Conservation (phyloP, 2,113 vertebrate species). For the Ondatra zibethicus region DNA sequence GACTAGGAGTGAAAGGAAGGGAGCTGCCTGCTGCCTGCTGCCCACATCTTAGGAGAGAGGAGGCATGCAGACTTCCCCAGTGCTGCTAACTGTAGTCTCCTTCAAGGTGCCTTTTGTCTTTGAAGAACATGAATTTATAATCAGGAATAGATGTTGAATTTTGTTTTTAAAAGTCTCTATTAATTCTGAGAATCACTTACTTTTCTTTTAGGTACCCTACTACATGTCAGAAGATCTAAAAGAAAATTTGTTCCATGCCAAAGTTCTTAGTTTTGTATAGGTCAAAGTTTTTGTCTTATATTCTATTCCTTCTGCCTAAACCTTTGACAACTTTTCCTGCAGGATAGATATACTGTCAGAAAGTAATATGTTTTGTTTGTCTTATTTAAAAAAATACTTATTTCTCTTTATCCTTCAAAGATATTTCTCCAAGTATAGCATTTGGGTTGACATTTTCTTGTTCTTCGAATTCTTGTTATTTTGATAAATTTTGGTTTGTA, state of each 20-base stretch:
- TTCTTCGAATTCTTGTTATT: not conserved
- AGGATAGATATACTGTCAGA: not conserved
- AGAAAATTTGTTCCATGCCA: not conserved
- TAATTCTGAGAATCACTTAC: slow-evolving; percentile 13
- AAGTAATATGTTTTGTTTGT: slow-evolving; percentile 7
- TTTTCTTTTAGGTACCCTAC: not conserved
- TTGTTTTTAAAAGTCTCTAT: not conserved
- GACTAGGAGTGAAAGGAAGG: not conserved
- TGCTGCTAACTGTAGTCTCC: not conserved
- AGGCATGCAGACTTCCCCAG: not conserved
- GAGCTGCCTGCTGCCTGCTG: not conserved
- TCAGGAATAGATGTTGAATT: slow-evolving; percentile 9
- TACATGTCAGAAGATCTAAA: slow-evolving; percentile 44
- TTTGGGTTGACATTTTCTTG: not conserved
- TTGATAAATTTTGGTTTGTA: not conserved
- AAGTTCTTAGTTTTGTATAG: slow-evolving; percentile 40
- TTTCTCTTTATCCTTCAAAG: slow-evolving; percentile 16
- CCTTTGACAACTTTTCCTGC: not conserved
- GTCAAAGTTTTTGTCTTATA: not conserved
- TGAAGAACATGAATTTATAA: not conserved
- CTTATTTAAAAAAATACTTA: not conserved
- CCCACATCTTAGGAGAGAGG: not conserved
- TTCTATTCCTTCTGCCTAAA: not conserved
- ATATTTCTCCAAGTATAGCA: not conserved
- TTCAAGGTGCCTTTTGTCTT: not conserved